Conservation (phyloP, 1,140 invertebrate genomes). For the Diabrotica virgifera region DNA sequence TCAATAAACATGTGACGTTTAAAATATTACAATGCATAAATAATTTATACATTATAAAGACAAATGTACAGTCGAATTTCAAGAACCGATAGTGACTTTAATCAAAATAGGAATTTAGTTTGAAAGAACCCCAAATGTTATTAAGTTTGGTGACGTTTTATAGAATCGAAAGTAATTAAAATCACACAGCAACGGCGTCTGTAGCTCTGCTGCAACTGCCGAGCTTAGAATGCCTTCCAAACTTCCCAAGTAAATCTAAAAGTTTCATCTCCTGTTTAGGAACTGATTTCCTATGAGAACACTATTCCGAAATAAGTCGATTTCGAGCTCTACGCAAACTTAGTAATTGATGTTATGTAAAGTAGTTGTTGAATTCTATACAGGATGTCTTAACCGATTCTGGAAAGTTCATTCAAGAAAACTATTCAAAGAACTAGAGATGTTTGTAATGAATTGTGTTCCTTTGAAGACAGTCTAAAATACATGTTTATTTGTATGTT, state of each 20-base stretch:
- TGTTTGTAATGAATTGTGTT: too few relatives aligned
- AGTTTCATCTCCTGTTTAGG: slow-evolving; percentile 8
- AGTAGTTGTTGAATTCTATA: slow-evolving; percentile 12
- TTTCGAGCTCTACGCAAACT: slow-evolving; percentile 8
- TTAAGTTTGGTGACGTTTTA: too few relatives aligned
- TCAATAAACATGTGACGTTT: too few relatives aligned
- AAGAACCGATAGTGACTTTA: too few relatives aligned
- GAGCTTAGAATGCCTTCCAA: background rate
- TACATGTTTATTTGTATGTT: too few relatives aligned
- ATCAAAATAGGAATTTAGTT: too few relatives aligned
- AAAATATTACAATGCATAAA: too few relatives aligned
- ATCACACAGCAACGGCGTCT: background rate
- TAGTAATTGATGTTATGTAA: slow-evolving; percentile 19
- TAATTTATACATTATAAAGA: too few relatives aligned
- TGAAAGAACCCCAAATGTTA: too few relatives aligned
- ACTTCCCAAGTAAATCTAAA: slow-evolving; percentile 16
- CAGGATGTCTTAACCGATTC: background rate
- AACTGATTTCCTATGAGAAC: slow-evolving; percentile 20
- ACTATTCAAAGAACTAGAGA: too few relatives aligned
- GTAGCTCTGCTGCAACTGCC: background rate
- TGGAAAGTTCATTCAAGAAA: background rate
- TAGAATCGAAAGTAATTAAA: background rate
- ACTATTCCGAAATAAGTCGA: slow-evolving; percentile 16
- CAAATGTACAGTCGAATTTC: too few relatives aligned
- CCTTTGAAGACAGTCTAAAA: too few relatives aligned